Evolutionary conservation across 2,888 invertebrate genomes (phyloP).

Genomic region (Stenurella melanura): DNA sequence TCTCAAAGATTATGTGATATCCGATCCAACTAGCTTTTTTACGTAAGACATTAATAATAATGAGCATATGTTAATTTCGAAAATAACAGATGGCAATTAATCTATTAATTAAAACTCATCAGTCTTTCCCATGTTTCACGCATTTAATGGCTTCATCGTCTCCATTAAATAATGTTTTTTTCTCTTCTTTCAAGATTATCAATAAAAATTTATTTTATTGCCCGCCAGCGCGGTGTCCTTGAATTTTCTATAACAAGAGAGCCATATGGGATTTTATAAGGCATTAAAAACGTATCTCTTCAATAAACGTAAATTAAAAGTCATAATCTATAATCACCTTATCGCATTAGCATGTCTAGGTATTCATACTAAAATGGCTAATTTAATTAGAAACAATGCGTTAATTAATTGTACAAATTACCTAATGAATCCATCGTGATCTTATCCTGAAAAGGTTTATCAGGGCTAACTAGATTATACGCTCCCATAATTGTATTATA

Average conservation of each 20-base stretch:
- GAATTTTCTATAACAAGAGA: neutral
- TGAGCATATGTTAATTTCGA: neutral
- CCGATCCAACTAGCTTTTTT: too few relatives aligned
- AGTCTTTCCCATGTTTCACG: neutral
- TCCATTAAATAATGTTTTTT: neutral
- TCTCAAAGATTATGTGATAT: too few relatives aligned
- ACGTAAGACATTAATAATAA: neutral
- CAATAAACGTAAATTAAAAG: neutral
- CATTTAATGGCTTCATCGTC: neutral
- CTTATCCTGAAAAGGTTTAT: neutral
- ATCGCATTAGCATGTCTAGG: slow-evolving; percentile 10
- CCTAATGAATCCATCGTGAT: neutral
- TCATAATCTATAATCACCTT: slow-evolving; percentile 4
- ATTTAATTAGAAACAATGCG: neutral
- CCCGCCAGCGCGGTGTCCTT: neutral
- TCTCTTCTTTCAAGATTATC: neutral
- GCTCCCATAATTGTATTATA: slow-evolving; percentile 8
- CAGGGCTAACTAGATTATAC: neutral
- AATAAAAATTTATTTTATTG: neutral
- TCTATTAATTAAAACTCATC: neutral
- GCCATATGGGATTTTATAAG: neutral
- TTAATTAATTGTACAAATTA: slow-evolving; percentile 12
- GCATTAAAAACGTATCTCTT: neutral
- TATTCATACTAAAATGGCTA: slow-evolving; percentile 6
- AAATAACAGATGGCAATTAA: neutral